Conservation (phyloP, 2,113 vertebrate species). For the Gracilinanus agilis region DNA sequence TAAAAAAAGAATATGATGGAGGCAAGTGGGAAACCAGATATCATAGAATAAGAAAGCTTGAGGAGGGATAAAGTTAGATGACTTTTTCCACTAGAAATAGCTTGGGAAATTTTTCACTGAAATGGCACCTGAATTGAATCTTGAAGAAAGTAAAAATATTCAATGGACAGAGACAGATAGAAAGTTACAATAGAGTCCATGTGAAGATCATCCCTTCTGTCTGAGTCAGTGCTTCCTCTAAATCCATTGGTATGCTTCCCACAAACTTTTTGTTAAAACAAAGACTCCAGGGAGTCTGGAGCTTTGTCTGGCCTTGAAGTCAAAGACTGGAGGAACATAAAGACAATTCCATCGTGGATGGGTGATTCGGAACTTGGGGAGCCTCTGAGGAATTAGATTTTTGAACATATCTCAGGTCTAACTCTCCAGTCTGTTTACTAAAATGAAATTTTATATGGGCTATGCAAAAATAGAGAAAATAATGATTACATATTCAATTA, state of each 20-base stretch:
- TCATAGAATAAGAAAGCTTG: neutral
- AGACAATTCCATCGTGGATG: neutral
- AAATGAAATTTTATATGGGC: neutral
- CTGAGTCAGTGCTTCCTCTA: neutral
- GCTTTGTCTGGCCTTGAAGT: neutral
- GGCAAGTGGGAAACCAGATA: neutral
- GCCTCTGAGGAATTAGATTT: neutral
- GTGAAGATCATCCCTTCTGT: neutral
- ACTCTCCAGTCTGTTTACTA: neutral
- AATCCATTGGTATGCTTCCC: neutral
- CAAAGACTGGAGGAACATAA: neutral
- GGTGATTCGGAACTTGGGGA: neutral
- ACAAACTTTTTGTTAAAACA: neutral
- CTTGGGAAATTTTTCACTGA: neutral
- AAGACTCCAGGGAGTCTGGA: neutral
- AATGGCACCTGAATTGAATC: neutral
- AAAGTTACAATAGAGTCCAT: neutral
- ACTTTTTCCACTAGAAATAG: neutral
- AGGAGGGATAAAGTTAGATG: neutral
- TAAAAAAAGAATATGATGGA: neutral
- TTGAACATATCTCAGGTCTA: neutral
- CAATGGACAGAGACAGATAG: neutral
- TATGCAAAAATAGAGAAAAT: neutral
- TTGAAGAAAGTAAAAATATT: neutral
- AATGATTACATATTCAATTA: neutral